Evolutionary conservation across 1,140 invertebrate species (phyloP).

Genomic region (Galendromus occidentalis): DNA sequence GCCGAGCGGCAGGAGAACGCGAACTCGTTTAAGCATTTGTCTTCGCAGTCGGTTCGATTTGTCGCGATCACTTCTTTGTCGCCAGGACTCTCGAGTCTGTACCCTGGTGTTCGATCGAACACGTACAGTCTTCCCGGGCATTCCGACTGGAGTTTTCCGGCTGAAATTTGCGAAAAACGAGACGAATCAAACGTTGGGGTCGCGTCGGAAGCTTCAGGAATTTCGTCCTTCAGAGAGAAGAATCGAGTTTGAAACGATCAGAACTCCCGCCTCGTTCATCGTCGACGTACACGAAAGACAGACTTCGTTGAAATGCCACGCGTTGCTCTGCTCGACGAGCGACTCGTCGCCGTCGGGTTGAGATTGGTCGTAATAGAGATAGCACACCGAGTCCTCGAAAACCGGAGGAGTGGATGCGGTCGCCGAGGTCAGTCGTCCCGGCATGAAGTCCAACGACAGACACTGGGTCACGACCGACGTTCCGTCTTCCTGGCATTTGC

Average conservation of each 20-base stretch:
- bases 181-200: slow-evolving; percentile 10
- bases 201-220: too few species aligned
- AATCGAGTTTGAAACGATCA: too few species aligned
- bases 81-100: slow-evolving; percentile 20
- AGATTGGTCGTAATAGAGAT: slow-evolving; percentile 57
- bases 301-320: slow-evolving; percentile 65
- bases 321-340: slow-evolving; percentile 61
- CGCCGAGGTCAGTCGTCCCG: slow-evolving; percentile 45
- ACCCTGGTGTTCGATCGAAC: slow-evolving; percentile 57
- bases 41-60: slow-evolving; percentile 69
- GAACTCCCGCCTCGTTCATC: too few species aligned
- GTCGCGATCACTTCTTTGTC: slow-evolving; percentile 37
- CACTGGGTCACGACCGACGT: slow-evolving; percentile 52
- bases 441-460: slow-evolving; percentile 70
- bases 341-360: slow-evolving; percentile 64
- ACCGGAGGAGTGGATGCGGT: slow-evolving; percentile 42
- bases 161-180: slow-evolving; percentile 36
- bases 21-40: slow-evolving; percentile 69
- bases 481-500: slow-evolving; percentile 57
- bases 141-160: slow-evolving; percentile 57
- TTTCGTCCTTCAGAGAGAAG: too few species aligned
- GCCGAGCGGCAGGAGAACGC: slow-evolving; percentile 66
- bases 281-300: slow-evolving; percentile 55
- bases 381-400: slow-evolving; percentile 75
- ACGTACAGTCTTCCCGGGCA: slow-evolving; percentile 65